These are phyloP conservation scores for Lepidurus apus DNA, from an alignment of 1,140 invertebrate genomes.

Conservation along the genomic window DNA sequence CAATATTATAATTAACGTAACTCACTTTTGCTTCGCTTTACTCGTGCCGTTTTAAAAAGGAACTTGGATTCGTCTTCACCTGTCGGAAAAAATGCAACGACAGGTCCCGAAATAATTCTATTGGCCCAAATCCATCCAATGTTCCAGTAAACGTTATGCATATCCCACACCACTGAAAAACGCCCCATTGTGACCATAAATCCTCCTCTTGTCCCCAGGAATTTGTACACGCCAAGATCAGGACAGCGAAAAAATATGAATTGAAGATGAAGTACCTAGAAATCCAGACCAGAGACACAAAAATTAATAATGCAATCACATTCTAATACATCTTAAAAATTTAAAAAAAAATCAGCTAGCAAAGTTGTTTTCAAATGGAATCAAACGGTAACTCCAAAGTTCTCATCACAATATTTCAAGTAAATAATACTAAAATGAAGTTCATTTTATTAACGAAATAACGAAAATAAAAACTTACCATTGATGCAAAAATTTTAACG, in stretches of 20 bases:
- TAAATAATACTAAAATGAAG: not conserved
- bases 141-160: not conserved
- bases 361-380: not conserved
- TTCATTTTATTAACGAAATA: too few species aligned
- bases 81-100: too few species aligned
- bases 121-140: too few species aligned
- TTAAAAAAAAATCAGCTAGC: not conserved
- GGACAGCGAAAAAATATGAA: not conserved
- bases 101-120: too few species aligned
- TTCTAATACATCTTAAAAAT: not conserved
- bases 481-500: not conserved
- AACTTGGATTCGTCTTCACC: too few species aligned
- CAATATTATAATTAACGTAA: too few species aligned
- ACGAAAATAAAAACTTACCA: not conserved
- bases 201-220: not conserved
- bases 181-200: not conserved
- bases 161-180: not conserved
- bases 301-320: not conserved
- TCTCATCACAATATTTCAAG: not conserved
- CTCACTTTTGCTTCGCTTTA: too few species aligned
- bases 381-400: slow-evolving; percentile 14
- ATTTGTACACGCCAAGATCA: not conserved
- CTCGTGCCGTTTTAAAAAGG: too few species aligned
- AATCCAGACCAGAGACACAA: not conserved
- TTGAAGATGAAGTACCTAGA: not conserved